Percentiles rank a stretch among this genome's conserved stretches.
Evolutionary conservation across 2,797 vertebrate genomes (phyloP).

Genomic region (Fistularia tabacaria): DNA sequence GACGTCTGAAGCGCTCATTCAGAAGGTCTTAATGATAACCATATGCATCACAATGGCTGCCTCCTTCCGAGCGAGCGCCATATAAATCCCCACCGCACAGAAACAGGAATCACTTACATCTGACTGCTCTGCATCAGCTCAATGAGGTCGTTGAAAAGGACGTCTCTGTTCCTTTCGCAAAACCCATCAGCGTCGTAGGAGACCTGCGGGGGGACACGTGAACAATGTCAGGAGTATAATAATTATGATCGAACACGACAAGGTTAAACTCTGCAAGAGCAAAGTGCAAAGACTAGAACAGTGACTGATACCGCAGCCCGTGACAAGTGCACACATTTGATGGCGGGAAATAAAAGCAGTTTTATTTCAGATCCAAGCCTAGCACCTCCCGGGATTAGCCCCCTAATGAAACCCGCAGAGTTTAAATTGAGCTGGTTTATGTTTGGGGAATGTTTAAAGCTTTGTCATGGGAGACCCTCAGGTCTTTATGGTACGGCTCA

Average conservation of each 20-base stretch:
- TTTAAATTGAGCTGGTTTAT: slow-evolving; percentile 30
- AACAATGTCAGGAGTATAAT: background rate
- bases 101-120: slow-evolving; percentile 79
- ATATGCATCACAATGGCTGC: slow-evolving; percentile 39
- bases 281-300: slow-evolving; percentile 21
- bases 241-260: slow-evolving; percentile 6
- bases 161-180: slow-evolving; percentile 96
- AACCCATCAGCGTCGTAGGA: slow-evolving; percentile 97
- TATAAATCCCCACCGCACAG: slow-evolving; percentile 7
- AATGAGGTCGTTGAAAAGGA: slow-evolving; percentile 95
- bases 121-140: slow-evolving; percentile 99
- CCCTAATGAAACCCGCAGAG: slow-evolving; percentile 34
- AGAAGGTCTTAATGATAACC: slow-evolving; percentile 38
- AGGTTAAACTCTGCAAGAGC: slow-evolving; percentile 19
- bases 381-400: slow-evolving; percentile 30
- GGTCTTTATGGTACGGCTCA: slow-evolving; percentile 59
- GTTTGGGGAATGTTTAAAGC: slow-evolving; percentile 43
- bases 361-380: slow-evolving; percentile 1
- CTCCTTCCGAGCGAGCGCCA: slow-evolving; percentile 4
- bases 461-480: slow-evolving; percentile 44
- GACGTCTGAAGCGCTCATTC: slow-evolving; percentile 33
- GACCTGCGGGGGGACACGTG: slow-evolving; percentile 73
- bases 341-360: slow-evolving; percentile 1
- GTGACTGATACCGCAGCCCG: slow-evolving; percentile 13
- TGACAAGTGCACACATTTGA: slow-evolving; percentile 24